These are phyloP conservation scores for Morinoia aosen DNA, from an alignment of 2,888 invertebrate genomes.

Conservation along the genomic window DNA sequence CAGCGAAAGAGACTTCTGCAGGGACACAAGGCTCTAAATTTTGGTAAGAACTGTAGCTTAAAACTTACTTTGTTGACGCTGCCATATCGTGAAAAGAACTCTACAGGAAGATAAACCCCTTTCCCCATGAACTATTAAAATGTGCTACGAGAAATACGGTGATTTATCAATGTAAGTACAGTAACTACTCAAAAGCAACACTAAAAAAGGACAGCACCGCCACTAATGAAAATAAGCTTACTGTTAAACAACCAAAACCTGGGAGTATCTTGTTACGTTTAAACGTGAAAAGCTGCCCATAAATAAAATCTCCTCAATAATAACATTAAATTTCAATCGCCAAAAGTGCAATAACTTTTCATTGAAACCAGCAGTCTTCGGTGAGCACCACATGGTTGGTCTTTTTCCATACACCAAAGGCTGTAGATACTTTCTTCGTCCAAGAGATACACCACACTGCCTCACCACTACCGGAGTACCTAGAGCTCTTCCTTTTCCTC, in stretches of 20 bases:
- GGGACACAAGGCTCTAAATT: neutral
- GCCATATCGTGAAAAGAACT: neutral
- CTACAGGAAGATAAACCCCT: neutral
- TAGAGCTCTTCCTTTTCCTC: conserved; percentile 20
- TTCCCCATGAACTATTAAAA: neutral
- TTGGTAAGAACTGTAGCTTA: neutral
- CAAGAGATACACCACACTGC: too few species aligned
- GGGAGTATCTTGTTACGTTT: neutral
- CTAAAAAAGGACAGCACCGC: neutral
- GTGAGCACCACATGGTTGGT: neutral
- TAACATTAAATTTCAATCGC: neutral
- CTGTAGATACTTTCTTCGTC: neutral
- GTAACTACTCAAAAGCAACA: neutral
- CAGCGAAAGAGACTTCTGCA: neutral
- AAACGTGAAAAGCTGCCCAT: neutral
- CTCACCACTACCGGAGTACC: too few species aligned
- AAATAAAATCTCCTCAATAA: neutral
- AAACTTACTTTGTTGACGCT: neutral
- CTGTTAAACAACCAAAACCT: neutral
- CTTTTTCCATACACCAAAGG: neutral
- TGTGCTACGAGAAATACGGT: neutral
- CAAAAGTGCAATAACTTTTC: neutral
- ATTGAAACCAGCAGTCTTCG: neutral
- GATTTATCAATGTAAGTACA: neutral
- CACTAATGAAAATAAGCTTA: neutral